Evolutionary conservation across 37 sponge, comb jelly and placozoan genomes (phyloP), one percentile per base, ranked within the genome.

Genomic region (Chondrosia reniformis): DNA sequence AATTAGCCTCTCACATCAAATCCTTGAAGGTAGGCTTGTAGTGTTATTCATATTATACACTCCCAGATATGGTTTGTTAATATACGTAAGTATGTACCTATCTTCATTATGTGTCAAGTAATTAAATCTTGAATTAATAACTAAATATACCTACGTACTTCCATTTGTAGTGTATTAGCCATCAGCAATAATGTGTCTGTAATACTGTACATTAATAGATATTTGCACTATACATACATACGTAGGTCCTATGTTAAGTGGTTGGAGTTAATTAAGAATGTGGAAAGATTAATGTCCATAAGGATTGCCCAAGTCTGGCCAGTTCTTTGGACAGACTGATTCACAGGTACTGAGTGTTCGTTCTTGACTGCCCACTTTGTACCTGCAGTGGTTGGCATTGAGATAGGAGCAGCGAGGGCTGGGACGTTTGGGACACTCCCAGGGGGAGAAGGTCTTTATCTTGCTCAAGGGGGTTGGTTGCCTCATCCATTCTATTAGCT

Each of bases 1-100:
- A 95, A 10, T 56, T 84, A 1, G 88, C 86, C 61, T 54, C 42
- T 33, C 89, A 92, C 76, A 87, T 92, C 45, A 78, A 82, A 4
- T 79, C 76, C 42, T 80, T 92, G 9, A 87, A 84, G 80, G 83
- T 82, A 45, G 33, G 67, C 17, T 37, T 40, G 40, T 74, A 6
- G n/a, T n/a, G n/a, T n/a, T n/a, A n/a, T n/a, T n/a, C n/a, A n/a
- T n/a, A n/a, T n/a, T n/a, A n/a, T n/a, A n/a, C n/a, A n/a, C n/a
- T n/a, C n/a, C n/a, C n/a, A n/a, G n/a, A n/a, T n/a, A n/a, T n/a
- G n/a, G n/a, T n/a, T n/a, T n/a, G n/a, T n/a, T n/a, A n/a, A n/a
- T n/a, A n/a, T n/a, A n/a, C n/a, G n/a, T n/a, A n/a, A n/a, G n/a
- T n/a, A n/a, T n/a, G n/a, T n/a, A n/a, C n/a, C n/a, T n/a, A n/a